Conservation (phyloP, 2,113 vertebrate species). For the Muscicapa adusta region DNA sequence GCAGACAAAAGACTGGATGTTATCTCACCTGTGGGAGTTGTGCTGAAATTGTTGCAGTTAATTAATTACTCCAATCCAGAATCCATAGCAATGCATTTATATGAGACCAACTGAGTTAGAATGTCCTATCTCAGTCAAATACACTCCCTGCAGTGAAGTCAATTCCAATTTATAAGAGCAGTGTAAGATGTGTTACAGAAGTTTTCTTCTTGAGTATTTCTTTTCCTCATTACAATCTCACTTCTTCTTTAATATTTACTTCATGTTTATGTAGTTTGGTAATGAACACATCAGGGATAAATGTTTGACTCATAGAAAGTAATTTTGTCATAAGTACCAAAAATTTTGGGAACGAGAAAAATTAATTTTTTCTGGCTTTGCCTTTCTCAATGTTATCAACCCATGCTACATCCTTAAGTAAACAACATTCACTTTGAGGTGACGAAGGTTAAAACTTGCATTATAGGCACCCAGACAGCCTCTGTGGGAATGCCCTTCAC, state of each 20-base stretch:
- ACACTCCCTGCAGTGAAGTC: neutral
- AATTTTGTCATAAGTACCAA: neutral
- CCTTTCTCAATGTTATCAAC: neutral
- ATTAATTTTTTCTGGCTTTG: neutral
- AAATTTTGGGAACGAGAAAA: neutral
- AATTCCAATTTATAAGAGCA: neutral
- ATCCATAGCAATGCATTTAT: neutral
- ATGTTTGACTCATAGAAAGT: neutral
- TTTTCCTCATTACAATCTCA: neutral
- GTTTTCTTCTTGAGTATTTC: neutral
- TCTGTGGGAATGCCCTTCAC: neutral
- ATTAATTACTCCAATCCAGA: neutral
- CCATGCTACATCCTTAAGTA: neutral
- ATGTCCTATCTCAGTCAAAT: neutral
- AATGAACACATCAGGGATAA: neutral
- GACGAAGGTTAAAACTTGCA: neutral
- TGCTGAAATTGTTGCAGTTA: neutral
- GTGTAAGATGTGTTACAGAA: neutral
- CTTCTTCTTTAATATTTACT: neutral
- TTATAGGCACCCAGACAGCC: fast-evolving
- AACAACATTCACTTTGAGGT: neutral
- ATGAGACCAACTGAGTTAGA: neutral
- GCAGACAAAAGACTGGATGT: neutral
- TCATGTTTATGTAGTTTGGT: neutral
- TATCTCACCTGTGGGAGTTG: neutral